These are phyloP conservation scores for Thermophis baileyi DNA, from an alignment of 2,113 vertebrate genomes.

Conservation along the genomic window DNA sequence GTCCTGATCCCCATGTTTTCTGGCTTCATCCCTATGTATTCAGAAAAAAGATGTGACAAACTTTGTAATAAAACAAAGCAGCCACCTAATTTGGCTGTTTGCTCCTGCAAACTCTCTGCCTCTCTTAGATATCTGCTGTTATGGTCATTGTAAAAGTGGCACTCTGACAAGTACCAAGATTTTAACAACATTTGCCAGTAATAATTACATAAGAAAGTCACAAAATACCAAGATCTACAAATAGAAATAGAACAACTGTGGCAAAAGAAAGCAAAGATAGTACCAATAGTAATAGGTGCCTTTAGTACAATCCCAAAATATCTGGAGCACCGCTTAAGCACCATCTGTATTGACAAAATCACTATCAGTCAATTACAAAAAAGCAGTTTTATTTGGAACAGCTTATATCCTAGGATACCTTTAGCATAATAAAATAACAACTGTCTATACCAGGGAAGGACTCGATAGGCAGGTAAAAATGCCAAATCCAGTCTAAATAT, in stretches of 20 bases:
- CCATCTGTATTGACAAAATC: too few species aligned
- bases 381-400: neutral
- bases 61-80: constrained; percentile 4
- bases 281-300: neutral
- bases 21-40: neutral
- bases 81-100: constrained; percentile 38
- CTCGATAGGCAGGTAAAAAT: neutral
- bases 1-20: neutral
- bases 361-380: neutral
- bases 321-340: neutral
- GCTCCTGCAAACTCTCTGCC: constrained; percentile 28
- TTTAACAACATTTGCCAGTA: neutral
- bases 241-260: neutral
- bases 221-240: neutral
- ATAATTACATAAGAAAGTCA: neutral
- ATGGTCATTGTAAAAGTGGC: neutral
- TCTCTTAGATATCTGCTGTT: neutral
- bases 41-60: neutral
- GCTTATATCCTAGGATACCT: too few species aligned
- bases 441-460: too few species aligned
- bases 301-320: too few species aligned
- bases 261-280: neutral
- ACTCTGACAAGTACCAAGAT: neutral
- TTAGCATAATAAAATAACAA: too few species aligned
- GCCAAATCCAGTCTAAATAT: neutral